Percentiles rank a stretch among this genome's conserved stretches.
Evolutionary conservation across 2,113 vertebrate species (phyloP).

Genomic region (Chloropsis hardwickii): DNA sequence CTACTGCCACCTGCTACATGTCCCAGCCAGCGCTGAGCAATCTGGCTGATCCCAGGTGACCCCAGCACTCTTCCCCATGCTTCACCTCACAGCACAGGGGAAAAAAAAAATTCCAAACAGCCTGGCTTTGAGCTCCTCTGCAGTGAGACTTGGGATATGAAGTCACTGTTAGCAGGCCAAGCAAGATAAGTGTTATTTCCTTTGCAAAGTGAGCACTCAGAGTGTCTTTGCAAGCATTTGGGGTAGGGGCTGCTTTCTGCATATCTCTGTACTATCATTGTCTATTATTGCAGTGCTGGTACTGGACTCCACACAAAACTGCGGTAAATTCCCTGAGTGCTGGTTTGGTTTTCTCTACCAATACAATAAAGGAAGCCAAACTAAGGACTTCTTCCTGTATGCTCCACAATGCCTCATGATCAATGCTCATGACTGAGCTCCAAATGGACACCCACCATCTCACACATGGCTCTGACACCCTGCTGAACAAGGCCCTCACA

Average conservation of each 20-base stretch:
- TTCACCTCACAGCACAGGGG: background rate
- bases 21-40: background rate
- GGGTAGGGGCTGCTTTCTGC: background rate
- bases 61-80: background rate
- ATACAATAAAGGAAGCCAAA: background rate
- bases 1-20: background rate
- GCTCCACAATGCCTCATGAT: background rate
- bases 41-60: background rate
- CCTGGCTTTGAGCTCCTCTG: background rate
- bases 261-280: background rate
- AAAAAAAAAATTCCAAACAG: background rate
- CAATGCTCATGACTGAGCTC: background rate
- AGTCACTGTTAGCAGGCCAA: background rate
- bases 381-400: background rate
- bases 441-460: background rate
- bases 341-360: background rate
- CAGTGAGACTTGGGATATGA: background rate
- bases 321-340: background rate
- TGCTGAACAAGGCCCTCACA: background rate
- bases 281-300: background rate
- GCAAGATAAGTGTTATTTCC: background rate
- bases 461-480: background rate
- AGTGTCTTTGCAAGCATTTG: background rate
- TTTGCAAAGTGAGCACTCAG: background rate
- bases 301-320: background rate